Evolutionary conservation across 2,797 vertebrate genomes (phyloP).

Genomic region (Alectoris magna): DNA sequence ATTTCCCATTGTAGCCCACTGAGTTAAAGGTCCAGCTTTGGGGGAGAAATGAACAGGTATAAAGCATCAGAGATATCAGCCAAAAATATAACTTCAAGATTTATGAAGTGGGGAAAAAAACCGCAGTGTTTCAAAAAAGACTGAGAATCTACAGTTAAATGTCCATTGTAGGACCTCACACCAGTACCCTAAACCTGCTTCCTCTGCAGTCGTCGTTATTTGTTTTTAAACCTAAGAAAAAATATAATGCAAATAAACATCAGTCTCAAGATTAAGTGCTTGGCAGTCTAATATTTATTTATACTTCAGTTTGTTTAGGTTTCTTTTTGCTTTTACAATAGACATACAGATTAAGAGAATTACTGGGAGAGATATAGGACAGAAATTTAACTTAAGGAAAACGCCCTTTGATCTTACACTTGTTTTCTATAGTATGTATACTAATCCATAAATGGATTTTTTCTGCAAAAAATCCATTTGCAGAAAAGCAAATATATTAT

Average conservation of each 20-base stretch:
- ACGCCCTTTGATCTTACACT: not conserved
- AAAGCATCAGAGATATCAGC: not conserved
- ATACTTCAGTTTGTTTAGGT: not conserved
- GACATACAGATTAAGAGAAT: not conserved
- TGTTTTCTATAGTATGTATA: not conserved
- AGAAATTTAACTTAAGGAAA: not conserved
- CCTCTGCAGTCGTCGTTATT: not conserved
- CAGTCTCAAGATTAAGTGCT: not conserved
- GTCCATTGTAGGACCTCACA: not conserved
- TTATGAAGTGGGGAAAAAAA: not conserved
- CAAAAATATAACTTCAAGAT: not conserved
- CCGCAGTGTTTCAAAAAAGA: not conserved
- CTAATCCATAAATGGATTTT: not conserved
- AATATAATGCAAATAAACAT: not conserved
- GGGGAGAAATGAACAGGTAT: not conserved
- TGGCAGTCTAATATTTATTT: not conserved
- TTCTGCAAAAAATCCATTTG: no score
- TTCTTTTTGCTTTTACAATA: not conserved
- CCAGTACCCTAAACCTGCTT: not conserved
- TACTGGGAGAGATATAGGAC: not conserved
- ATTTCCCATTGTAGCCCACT: not conserved
- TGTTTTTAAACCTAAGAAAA: not conserved
- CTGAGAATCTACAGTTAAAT: not conserved
- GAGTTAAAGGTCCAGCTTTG: not conserved
- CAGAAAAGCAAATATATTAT: rapidly evolving